Evolutionary conservation across 2,113 vertebrate genomes (phyloP).

Genomic region (Salvelinus fontinalis): DNA sequence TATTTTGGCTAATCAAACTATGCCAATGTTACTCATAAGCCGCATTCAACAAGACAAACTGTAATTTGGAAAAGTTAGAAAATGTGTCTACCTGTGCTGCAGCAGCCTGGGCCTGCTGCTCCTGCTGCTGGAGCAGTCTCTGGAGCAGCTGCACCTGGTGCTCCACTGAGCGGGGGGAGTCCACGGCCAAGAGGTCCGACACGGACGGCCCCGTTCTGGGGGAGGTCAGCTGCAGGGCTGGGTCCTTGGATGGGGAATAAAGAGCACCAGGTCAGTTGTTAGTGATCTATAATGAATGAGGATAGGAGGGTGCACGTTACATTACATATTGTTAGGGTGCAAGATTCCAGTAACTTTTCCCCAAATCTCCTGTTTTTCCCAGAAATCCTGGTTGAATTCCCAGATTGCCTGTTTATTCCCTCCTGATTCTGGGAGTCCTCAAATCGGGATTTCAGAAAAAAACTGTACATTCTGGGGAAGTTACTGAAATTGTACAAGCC

Average conservation of each 20-base stretch:
- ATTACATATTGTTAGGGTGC: neutral
- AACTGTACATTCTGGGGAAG: too few relatives aligned
- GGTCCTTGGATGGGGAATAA: slow-evolving; percentile 51
- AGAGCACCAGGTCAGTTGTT: neutral
- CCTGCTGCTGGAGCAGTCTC: slow-evolving; percentile 93
- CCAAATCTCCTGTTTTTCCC: too few relatives aligned
- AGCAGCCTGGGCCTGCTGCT: slow-evolving; percentile 89
- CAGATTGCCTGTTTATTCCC: too few relatives aligned
- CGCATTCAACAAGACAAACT: too few relatives aligned
- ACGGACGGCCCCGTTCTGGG: slow-evolving; percentile 76
- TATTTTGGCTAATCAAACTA: too few relatives aligned
- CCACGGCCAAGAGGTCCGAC: slow-evolving; percentile 59
- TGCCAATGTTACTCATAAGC: too few relatives aligned
- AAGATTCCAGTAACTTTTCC: neutral
- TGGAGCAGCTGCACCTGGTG: slow-evolving; percentile 91
- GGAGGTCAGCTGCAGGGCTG: slow-evolving; percentile 70
- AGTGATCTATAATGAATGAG: neutral
- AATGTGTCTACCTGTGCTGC: slow-evolving; percentile 81
- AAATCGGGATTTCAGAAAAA: too few relatives aligned
- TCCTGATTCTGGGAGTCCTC: too few relatives aligned
- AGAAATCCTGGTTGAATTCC: too few relatives aligned
- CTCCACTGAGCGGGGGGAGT: slow-evolving; percentile 78
- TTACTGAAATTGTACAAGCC: too few relatives aligned
- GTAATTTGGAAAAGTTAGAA: too few relatives aligned
- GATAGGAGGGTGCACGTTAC: neutral